Base-by-base conservation (phyloP, 2,888 invertebrate genomes). In the Drosophila kanekoi region DNA sequence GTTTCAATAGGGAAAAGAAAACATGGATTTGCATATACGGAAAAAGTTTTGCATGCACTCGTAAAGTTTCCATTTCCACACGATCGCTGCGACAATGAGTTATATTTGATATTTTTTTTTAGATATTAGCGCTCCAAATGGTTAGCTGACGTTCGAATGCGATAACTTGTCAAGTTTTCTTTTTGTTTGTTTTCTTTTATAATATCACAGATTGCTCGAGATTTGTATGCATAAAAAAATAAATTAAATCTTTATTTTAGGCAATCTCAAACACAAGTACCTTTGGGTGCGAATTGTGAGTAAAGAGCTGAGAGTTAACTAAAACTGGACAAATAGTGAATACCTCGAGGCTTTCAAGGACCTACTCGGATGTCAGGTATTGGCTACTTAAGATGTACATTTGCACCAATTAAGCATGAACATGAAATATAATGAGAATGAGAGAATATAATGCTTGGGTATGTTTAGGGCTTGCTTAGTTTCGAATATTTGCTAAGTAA, bases 171-270 rank as follows among this genome's bases (percentile, higher is more conserved):
- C 54, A 59, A 62, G 53, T 74, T 63, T 72, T 65, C 16, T 18
- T 67, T 62, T 64, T 56, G 52, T 48, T 75, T 71, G 66, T 67
- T 61, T 79, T 67, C 73, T 75, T 76, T 81, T 75, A 63, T 89
- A 89, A 91, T 90, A 90, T 90, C 90, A 90, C 90, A 90, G 90
- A 89, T 90, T 91, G 91, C 90, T 90, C 91, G 91, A 90, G 90
- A 90, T 88, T 83, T 72, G 66, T 67, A 74, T 80, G 83, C 74
- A 77, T 72, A 70, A 82, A 70, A 57, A 74, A 77, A 79, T 60
- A 65, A 77, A 62, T 68, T 52, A 60, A 59, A 52, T 61, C 64
- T 67, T 49, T 64, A 56, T 51, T 73, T 65, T 77, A 79, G 86
- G 80, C 77, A 88, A 87, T 89, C 87, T 87, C 84, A 84, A 84